A percentile compares a stretch with the other conserved stretches of the same genome.
Evolutionary conservation across 2,888 invertebrate genomes (phyloP).

Genomic region (Gastracanthus pulcherrimus): DNA sequence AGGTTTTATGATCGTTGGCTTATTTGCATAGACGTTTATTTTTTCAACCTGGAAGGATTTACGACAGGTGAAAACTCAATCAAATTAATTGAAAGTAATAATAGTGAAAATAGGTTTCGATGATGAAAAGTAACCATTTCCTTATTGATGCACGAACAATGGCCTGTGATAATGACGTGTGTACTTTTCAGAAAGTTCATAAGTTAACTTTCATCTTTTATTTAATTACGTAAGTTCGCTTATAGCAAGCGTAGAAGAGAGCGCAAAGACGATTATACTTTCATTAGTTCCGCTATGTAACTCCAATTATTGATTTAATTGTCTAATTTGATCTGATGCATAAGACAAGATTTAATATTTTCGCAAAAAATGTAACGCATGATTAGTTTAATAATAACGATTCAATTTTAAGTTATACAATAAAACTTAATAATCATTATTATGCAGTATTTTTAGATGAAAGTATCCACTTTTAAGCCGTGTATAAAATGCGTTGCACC

Average conservation of each 20-base stretch:
- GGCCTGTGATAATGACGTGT: background rate
- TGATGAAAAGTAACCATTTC: background rate
- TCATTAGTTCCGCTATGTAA: background rate
- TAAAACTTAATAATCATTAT: background rate
- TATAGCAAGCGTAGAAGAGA: background rate
- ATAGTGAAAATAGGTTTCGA: background rate
- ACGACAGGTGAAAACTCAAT: background rate
- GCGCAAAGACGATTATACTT: background rate
- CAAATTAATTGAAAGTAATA: slow-evolving; percentile 1
- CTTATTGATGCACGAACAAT: background rate
- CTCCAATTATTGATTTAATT: background rate
- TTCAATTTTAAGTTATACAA: too few relatives aligned
- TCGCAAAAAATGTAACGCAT: too few relatives aligned
- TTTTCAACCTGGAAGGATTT: too few relatives aligned
- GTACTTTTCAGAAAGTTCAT: background rate
- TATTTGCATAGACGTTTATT: background rate
- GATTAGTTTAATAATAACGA: too few relatives aligned
- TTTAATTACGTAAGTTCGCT: background rate
- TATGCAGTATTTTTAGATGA: background rate
- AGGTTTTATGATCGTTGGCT: background rate
- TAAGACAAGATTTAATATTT: too few relatives aligned
- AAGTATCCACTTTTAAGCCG: too few relatives aligned
- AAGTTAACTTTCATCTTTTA: background rate
- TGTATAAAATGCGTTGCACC: background rate
- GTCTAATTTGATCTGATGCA: background rate